Evolutionary conservation across 2,797 vertebrate genomes (phyloP), one percentile per base, ranked within the genome.

Genomic region (Gymnoscopelus braueri): DNA sequence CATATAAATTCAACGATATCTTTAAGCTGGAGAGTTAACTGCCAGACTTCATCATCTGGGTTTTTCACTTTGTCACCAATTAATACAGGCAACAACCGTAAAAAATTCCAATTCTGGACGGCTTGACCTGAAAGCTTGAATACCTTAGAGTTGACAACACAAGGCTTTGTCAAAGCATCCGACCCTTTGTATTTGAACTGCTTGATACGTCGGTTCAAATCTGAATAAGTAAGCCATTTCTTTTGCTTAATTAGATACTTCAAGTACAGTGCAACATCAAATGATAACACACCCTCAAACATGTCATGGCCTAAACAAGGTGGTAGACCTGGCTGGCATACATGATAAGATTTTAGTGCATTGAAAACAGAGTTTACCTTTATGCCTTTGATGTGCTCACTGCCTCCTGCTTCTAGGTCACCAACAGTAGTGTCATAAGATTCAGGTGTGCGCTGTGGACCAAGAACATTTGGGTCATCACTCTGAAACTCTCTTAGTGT

Each of bases 281-380:
- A 56, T 39, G 68, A 62, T 13, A 62, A 15, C 2, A 60, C 69
- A 53, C 69, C 69, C 49, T 72, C 62, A 60, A 64, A 72, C 12
- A 72, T 65, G 48, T 60, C 15, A 47, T 72, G 69, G 12, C 62
- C 69, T 24, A 72, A n/a, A 44, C 54, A 59, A 35, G 48, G 69
- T 0, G 69, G 60, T n/a, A 71, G 49, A 59, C 62, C 55, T 52
- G 69, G 62, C 11, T 48, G 60, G 39, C 55, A 71, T 39, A 71
- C 69, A 59, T 71, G 6, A 23, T 65, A 71, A 24, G 24, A 32
- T 49, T 67, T 60, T 39, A 72, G 26, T 49, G 56, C 39, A 61
- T 67, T 67, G 19, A 67, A 67, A 4, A 61, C 58, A 3, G 39
- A 67, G 2, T 15, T 50, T 8, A 63, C 44, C 53, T 57, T 56